Conservation (phyloP, 2,113 vertebrate genomes). For the rat (Rattus norvegicus) region DNA sequence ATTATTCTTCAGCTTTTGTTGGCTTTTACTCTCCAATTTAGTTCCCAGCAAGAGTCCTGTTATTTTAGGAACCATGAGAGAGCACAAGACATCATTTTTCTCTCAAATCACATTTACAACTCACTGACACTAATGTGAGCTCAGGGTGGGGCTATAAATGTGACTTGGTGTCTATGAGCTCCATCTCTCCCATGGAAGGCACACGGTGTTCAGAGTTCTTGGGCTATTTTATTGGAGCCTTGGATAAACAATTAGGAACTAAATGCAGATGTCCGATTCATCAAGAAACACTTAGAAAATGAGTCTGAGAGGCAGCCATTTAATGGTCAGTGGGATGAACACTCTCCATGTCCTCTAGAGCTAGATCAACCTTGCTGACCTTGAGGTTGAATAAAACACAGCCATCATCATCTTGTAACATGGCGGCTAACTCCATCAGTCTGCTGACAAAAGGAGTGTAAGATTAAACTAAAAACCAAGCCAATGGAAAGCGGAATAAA, state of each 20-base stretch:
- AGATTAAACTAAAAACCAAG: not conserved
- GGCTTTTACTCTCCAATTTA: constrained; percentile 79
- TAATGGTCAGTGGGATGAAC: not conserved
- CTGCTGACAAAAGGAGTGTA: not conserved
- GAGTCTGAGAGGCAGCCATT: constrained; percentile 10
- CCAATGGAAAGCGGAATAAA: not conserved
- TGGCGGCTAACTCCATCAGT: not conserved
- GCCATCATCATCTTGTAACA: not conserved
- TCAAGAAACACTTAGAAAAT: constrained; percentile 27
- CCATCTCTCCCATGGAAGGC: constrained; percentile 50
- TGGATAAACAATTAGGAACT: not conserved
- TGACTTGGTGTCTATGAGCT: constrained; percentile 70
- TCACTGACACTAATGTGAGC: constrained; percentile 75
- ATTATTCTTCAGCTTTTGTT: constrained; percentile 76
- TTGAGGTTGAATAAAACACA: not conserved
- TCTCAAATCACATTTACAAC: constrained; percentile 72
- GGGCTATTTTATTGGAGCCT: not conserved
- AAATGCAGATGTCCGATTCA: constrained; percentile 39
- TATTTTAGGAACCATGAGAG: constrained; percentile 76
- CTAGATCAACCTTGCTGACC: not conserved
- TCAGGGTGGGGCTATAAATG: not conserved
- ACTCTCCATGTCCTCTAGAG: not conserved
- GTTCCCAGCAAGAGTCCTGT: constrained; percentile 77
- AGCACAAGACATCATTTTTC: constrained; percentile 78
- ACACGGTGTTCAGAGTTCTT: constrained; percentile 40